These are phyloP conservation scores for Spea bombifrons DNA, from an alignment of 2,113 vertebrate genomes.

Conservation along the genomic window DNA sequence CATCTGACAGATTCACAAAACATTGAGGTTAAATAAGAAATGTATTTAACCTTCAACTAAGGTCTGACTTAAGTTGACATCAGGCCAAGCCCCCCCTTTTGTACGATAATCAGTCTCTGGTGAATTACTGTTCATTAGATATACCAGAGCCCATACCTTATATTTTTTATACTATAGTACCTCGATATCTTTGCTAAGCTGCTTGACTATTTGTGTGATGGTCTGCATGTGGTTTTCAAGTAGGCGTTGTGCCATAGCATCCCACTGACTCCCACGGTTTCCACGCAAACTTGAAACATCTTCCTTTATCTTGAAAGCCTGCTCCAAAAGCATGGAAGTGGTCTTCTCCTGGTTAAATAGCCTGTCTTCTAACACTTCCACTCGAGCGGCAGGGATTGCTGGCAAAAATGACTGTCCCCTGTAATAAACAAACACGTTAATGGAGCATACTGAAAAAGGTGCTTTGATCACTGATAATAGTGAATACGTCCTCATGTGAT, in stretches of 20 bases:
- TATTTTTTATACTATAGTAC: slow-evolving; percentile 49
- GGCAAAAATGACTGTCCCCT: slow-evolving; percentile 52
- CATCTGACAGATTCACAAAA: too few relatives aligned
- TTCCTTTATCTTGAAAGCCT: slow-evolving; percentile 76
- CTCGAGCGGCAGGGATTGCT: slow-evolving; percentile 45
- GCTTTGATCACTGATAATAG: too few relatives aligned
- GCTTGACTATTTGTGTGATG: slow-evolving; percentile 73
- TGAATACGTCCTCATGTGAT: too few relatives aligned
- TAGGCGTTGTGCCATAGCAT: slow-evolving; percentile 63
- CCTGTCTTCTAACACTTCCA: slow-evolving; percentile 56
- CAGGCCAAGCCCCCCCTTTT: too few relatives aligned
- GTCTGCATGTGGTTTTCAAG: slow-evolving; percentile 77
- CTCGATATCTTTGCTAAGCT: slow-evolving; percentile 75
- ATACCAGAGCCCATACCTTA: not conserved
- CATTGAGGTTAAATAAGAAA: too few relatives aligned
- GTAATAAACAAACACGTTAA: not conserved
- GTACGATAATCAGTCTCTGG: too few relatives aligned
- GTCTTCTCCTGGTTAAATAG: slow-evolving; percentile 68
- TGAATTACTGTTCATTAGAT: too few relatives aligned
- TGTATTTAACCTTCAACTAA: too few relatives aligned
- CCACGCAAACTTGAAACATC: slow-evolving; percentile 63
- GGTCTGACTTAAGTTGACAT: too few relatives aligned
- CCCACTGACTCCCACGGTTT: slow-evolving; percentile 58
- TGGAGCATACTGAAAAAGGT: too few relatives aligned
- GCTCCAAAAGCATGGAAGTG: slow-evolving; percentile 68